A percentile compares a stretch with the other conserved stretches of the same genome.
These are phyloP conservation scores for Noctilio leporinus DNA, from an alignment of 2,113 vertebrate species.

Conservation along the genomic window DNA sequence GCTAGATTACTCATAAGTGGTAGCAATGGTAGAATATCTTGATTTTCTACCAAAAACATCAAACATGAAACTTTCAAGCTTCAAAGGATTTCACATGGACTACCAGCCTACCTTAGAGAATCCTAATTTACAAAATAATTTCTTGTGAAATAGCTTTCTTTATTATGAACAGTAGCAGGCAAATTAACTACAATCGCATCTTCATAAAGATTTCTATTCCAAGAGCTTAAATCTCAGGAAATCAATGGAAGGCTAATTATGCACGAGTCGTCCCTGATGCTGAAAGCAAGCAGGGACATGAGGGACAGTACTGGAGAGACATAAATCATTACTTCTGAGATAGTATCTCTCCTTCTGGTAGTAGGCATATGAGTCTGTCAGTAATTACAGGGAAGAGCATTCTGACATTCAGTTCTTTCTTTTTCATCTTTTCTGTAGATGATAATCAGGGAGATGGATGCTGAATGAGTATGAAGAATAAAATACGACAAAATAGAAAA, in stretches of 20 bases:
- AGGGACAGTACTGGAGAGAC: background rate
- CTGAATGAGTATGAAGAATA: constrained; percentile 68
- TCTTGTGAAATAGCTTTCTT: constrained; percentile 33
- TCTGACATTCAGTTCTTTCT: constrained; percentile 62
- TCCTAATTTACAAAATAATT: constrained; percentile 54
- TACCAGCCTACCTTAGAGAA: constrained; percentile 45
- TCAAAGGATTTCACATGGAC: constrained; percentile 62
- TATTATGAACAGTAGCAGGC: constrained; percentile 39
- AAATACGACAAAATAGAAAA: constrained; percentile 65
- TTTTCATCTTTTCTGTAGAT: constrained; percentile 65
- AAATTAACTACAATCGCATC: background rate
- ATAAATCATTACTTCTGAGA: background rate
- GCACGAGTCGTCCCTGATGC: constrained; percentile 11
- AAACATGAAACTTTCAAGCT: constrained; percentile 56
- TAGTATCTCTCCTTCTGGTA: background rate
- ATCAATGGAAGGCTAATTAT: constrained; percentile 41
- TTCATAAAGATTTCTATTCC: constrained; percentile 1
- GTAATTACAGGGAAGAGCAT: constrained; percentile 59
- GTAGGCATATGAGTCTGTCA: background rate
- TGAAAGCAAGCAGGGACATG: background rate
- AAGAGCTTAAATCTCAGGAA: background rate
- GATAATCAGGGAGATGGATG: constrained; percentile 55
- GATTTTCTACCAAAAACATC: constrained; percentile 60
- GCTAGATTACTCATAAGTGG: background rate
- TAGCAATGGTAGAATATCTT: background rate